Evolutionary conservation across 1,140 invertebrate species (phyloP), one percentile per base, ranked within the genome.

Genomic region (Berghia stephanieae): DNA sequence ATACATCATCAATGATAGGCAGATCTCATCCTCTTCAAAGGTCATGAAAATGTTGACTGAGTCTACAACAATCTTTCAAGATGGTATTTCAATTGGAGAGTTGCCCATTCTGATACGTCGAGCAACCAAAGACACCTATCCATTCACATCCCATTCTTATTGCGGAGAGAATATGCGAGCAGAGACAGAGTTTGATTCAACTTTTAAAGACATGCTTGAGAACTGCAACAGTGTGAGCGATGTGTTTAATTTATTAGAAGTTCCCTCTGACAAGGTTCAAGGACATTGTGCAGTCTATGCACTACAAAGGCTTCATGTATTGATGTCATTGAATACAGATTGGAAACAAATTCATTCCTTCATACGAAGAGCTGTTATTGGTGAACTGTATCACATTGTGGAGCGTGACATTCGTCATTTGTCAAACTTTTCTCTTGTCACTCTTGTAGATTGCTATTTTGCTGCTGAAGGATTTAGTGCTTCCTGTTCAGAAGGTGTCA

Each of bases 1-100:
- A n/a, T 21, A 38, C 63, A 67, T 38, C 34, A 24, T 13, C 38
- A 38, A 38, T 66, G 31, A 27, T 38, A 66, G 13, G 4, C 42
- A 21, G 1, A 40, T 36, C 42, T 67, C 31, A 31, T 75, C 38
- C 27, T 68, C 34, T 68, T 34, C 27, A 13, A 42, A 46, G 10
- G 18, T 2, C 16, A 38, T 18, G 10, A 76, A 44, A 49, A 38
- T 76, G 18, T 63, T 76, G 10, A 76, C 2, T 38, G n/a, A 76
- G 42, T 91, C 90, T n/a, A 92, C 91, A 16, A 92, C 93, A 44
- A 86, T 94, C 44, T 85, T 93, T 38, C 93, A 95, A 88, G 93
- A 93, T 86, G 93, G 93, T 34, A 83, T 89, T 2, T 89, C 91
- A 49, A 92, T 95, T 46, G 91, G 92, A 79, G 94, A 95, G 86